Evolutionary conservation across 2,797 vertebrate genomes (phyloP).

Genomic region (Eulemur rubriventer): DNA sequence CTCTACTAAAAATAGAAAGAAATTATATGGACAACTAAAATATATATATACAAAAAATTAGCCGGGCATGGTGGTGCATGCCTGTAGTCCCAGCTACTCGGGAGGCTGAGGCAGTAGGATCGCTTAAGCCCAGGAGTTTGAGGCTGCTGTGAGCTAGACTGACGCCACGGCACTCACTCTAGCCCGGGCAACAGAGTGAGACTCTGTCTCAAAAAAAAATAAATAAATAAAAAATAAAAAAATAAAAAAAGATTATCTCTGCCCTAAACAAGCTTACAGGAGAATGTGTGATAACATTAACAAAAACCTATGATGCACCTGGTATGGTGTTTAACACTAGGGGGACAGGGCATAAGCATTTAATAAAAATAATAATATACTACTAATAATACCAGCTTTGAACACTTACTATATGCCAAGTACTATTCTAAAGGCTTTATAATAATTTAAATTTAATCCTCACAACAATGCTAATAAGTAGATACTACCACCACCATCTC

Average conservation of each 20-base stretch:
- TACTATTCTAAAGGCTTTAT: background rate
- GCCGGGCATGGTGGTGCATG: no score
- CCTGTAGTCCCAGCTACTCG: no score
- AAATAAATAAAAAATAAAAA: no score
- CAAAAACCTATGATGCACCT: background rate
- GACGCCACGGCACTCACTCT: no score
- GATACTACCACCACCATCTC: background rate
- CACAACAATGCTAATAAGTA: background rate
- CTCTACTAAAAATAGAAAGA: no score
- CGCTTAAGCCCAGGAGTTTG: no score
- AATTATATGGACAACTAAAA: no score
- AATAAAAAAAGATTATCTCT: background rate
- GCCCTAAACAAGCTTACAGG: background rate
- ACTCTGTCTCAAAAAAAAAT: no score
- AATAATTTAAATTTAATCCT: background rate
- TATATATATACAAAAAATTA: no score
- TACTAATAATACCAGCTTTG: background rate
- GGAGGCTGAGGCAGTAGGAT: no score
- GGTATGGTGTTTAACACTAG: background rate
- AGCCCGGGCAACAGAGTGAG: no score
- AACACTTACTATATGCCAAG: background rate
- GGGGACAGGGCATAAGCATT: background rate
- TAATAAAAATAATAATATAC: background rate
- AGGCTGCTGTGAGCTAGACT: no score
- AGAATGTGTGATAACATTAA: background rate